Percentiles rank a stretch among this genome's conserved stretches.
These are phyloP conservation scores for Cyanoderma ruficeps DNA, from an alignment of 2,113 vertebrate genomes.

Conservation along the genomic window DNA sequence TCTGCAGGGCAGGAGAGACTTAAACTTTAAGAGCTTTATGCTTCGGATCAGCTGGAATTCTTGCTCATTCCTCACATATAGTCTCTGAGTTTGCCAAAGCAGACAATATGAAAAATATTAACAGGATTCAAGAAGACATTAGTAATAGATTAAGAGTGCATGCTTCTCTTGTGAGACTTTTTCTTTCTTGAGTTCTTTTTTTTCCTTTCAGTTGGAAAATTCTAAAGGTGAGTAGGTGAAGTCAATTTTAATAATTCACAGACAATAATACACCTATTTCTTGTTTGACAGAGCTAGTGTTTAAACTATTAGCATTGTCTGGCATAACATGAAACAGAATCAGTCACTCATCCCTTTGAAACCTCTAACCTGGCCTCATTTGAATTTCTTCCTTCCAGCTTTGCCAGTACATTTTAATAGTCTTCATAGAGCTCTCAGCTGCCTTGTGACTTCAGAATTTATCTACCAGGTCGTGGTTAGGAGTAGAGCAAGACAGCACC, in stretches of 20 bases:
- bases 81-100: conserved; percentile 24
- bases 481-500: background rate
- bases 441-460: conserved; percentile 40
- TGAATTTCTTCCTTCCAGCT: conserved; percentile 24
- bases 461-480: conserved; percentile 4
- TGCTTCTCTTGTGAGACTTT: background rate
- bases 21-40: conserved; percentile 47
- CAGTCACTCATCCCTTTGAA: conserved; percentile 35
- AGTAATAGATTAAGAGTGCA: conserved; percentile 45
- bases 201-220: background rate
- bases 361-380: conserved; percentile 22
- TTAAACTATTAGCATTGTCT: conserved; percentile 36
- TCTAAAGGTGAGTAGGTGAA: conserved; percentile 12
- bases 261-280: conserved; percentile 46
- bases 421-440: conserved; percentile 8
- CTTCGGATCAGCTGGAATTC: conserved; percentile 41
- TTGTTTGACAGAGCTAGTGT: conserved; percentile 46
- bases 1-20: conserved; percentile 37
- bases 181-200: background rate
- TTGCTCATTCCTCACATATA: conserved; percentile 23
- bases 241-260: conserved; percentile 29
- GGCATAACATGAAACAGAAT: conserved; percentile 42
- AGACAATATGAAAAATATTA: conserved; percentile 60
- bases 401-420: conserved; percentile 43
- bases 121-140: conserved; percentile 28